Base-by-base conservation (phyloP, 2,797 vertebrate genomes). In the Crax fasciolata region DNA sequence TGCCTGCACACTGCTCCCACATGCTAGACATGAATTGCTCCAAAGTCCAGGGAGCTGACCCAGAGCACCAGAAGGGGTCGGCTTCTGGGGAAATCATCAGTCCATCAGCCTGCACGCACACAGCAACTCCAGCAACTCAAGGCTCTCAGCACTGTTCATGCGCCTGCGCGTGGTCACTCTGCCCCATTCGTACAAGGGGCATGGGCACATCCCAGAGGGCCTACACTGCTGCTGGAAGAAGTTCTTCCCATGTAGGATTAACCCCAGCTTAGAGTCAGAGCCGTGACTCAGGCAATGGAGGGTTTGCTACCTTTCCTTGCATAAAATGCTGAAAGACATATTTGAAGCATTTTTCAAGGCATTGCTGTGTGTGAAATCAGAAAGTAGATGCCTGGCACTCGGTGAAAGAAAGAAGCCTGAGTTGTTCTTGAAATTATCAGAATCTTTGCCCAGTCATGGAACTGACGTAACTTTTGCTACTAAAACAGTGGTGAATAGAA, bases 41-140 rank as follows among this genome's bases (percentile, higher is more conserved):
- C 0, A 0, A 23, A 73, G 67, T 59, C 52, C 39, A 46, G n/a
- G 43, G 41, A 66, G 52, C 20, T 35, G n/a, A 65, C 21, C 1
- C 1, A 65, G 35, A n/a, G 35, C 6, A 32, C 25, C 61, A 74
- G 9, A n/a, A 11, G 28, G 52, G 52, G 18, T 30, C 10, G 18
- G 44, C 44, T 46, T 46, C 7, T 46, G 44, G 18, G 44, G 44
- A 46, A 46, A 46, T 59, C 38, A 16, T 9, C 25, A 59, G 58
- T 39, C 13, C 23, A 25, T 39, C 35, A 25, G 15, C 25, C 58
- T 38, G 35, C 35, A 38, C 35, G 25, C 24, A 44, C 65, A 65
- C 11, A n/a, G 62, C 30, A 49, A 25, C 32, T 59, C 23, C 32
- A 38, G 35, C 21, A 38, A 25, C 38, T 58, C 21, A 67, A 48